A percentile compares a stretch with the other conserved stretches of the same genome.
Conservation (phyloP, 2,797 vertebrate genomes). For the Furcifer pardalis region DNA sequence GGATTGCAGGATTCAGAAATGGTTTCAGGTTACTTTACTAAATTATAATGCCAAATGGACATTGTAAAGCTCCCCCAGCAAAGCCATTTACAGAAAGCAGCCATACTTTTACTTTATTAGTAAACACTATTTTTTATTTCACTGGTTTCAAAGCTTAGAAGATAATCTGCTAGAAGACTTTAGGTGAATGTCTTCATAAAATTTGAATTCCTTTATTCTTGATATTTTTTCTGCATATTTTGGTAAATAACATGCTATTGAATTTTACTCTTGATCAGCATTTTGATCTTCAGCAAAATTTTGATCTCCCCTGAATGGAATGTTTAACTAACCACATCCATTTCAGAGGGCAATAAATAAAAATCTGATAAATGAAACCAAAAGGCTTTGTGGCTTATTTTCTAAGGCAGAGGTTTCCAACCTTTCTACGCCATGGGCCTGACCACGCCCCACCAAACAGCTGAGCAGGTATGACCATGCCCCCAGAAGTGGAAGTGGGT, state of each 20-base stretch:
- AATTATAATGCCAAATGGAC: constrained; percentile 4
- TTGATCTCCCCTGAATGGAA: not conserved
- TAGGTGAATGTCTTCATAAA: not conserved
- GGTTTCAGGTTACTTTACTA: constrained; percentile 18
- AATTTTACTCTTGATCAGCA: not conserved
- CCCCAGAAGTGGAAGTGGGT: too few species aligned
- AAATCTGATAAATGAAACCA: not conserved
- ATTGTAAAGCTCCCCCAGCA: not conserved
- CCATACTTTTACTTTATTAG: not conserved
- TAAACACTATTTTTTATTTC: constrained; percentile 6
- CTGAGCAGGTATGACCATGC: too few species aligned
- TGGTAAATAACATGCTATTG: not conserved
- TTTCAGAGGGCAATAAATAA: not conserved
- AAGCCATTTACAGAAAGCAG: not conserved
- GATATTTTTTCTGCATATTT: not conserved
- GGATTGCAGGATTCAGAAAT: constrained; percentile 24
- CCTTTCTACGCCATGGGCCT: too few species aligned
- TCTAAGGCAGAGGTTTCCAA: too few species aligned
- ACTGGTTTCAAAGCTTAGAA: constrained; percentile 2
- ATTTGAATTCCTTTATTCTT: not conserved
- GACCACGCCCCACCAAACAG: too few species aligned
- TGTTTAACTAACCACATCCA: not conserved
- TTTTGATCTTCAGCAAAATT: not conserved
- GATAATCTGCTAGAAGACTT: not conserved
- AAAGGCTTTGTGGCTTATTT: not conserved